Percentiles rank a stretch among this genome's conserved stretches.
Evolutionary conservation across 2,797 vertebrate genomes (phyloP).

Genomic region (Acridotheres tristis): DNA sequence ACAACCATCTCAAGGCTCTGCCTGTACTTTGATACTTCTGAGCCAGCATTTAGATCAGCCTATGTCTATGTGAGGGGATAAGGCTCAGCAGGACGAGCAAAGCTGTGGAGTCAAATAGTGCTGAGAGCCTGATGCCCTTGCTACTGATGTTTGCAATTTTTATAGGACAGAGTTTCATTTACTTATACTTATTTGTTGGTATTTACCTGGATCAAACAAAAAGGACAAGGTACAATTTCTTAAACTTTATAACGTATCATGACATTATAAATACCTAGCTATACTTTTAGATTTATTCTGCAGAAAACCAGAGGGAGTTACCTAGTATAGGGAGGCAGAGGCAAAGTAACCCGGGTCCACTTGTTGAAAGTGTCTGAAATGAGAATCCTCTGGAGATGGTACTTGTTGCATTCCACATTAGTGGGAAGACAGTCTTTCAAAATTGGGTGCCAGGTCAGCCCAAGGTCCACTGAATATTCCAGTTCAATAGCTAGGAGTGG

Average conservation of each 20-base stretch:
- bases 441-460: conserved; percentile 90
- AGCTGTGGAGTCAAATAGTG: not conserved
- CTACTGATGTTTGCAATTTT: not conserved
- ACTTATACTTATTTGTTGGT: not conserved
- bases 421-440: conserved; percentile 93
- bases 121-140: not conserved
- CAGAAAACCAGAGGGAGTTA: conserved; percentile 62
- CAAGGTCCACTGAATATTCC: conserved; percentile 95
- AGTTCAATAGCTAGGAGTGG: conserved; percentile 88
- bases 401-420: conserved; percentile 90
- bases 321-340: conserved; percentile 92
- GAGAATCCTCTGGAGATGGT: conserved; percentile 91
- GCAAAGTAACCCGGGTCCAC: conserved; percentile 94
- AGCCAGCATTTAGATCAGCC: not conserved
- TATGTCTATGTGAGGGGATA: not conserved
- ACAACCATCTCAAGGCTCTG: not conserved
- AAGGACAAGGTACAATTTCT: not conserved
- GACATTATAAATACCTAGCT: not conserved
- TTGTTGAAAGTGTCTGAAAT: conserved; percentile 97
- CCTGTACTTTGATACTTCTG: not conserved
- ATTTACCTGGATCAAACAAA: not conserved
- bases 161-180: not conserved
- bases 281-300: not conserved
- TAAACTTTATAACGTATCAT: not conserved
- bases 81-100: not conserved